Conservation (phyloP, 2,113 vertebrate species). For the Vombatus ursinus region DNA sequence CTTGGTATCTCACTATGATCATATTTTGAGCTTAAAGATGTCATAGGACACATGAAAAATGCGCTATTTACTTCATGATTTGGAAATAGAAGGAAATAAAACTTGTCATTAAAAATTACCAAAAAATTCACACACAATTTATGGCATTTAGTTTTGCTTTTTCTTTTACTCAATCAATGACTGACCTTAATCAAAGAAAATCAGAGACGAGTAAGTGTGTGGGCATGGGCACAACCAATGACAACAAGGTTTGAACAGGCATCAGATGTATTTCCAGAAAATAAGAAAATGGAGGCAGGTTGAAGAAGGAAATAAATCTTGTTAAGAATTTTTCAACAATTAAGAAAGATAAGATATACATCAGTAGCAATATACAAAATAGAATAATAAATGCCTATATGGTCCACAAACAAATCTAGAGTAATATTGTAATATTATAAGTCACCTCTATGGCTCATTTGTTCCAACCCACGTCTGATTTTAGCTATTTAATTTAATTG, state of each 20-base stretch:
- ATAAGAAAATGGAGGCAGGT: neutral
- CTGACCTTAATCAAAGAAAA: neutral
- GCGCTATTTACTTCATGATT: neutral
- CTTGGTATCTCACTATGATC: neutral
- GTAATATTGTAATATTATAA: neutral
- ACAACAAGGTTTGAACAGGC: neutral
- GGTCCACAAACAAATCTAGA: neutral
- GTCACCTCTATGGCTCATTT: neutral
- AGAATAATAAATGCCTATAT: neutral
- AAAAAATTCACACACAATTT: neutral
- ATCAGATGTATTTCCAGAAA: neutral
- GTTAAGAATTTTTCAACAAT: neutral
- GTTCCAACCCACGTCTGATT: neutral
- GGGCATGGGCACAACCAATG: neutral
- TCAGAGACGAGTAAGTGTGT: neutral
- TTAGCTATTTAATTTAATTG: neutral
- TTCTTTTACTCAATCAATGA: neutral
- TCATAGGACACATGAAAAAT: neutral
- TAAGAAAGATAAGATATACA: neutral
- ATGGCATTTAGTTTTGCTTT: neutral
- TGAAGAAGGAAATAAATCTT: neutral
- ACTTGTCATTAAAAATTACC: neutral
- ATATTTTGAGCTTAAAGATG: neutral
- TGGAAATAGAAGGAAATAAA: neutral
- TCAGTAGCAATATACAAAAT: neutral